A percentile compares a stretch with the other conserved stretches of the same genome.
Evolutionary conservation across 2,113 vertebrate genomes (phyloP).

Genomic region (Urocolius indicus): DNA sequence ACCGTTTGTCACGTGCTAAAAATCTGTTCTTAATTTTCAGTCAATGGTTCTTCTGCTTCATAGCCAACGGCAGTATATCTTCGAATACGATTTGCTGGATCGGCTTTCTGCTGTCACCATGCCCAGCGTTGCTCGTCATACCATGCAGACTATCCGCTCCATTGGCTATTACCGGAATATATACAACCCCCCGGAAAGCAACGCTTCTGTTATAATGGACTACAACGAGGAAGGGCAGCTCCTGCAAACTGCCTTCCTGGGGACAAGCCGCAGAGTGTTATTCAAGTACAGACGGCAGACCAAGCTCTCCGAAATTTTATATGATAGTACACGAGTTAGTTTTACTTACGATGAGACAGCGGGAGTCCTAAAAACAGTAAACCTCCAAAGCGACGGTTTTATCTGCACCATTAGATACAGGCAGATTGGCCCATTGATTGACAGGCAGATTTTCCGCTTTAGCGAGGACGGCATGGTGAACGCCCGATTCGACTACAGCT

Average conservation of each 20-base stretch:
- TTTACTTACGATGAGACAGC: conserved; percentile 97
- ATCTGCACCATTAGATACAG: conserved; percentile 98
- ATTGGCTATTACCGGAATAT: conserved; percentile 97
- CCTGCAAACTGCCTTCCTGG: conserved; percentile 90
- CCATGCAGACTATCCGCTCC: conserved; percentile 97
- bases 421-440: conserved; percentile 93
- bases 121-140: conserved; percentile 97
- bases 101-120: conserved; percentile 94
- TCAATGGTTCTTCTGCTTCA: conserved; percentile 97
- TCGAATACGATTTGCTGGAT: conserved; percentile 93
- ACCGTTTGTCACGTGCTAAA: conserved; percentile 60
- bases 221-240: conserved; percentile 96
- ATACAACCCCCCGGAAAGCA: conserved; percentile 97
- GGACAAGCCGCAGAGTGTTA: conserved; percentile 91
- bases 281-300: conserved; percentile 95
- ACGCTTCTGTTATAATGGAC: conserved; percentile 94
- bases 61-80: conserved; percentile 98
- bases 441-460: conserved; percentile 98
- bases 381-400: conserved; percentile 96
- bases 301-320: conserved; percentile 93
- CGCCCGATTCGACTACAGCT: conserved; percentile 97
- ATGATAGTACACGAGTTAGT: conserved; percentile 95
- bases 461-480: conserved; percentile 98
- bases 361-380: conserved; percentile 95
- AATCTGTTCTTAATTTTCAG: conserved; percentile 78